These are phyloP conservation scores for Lagenorhynchus albirostris DNA, from an alignment of 2,113 vertebrate species.

Conservation along the genomic window DNA sequence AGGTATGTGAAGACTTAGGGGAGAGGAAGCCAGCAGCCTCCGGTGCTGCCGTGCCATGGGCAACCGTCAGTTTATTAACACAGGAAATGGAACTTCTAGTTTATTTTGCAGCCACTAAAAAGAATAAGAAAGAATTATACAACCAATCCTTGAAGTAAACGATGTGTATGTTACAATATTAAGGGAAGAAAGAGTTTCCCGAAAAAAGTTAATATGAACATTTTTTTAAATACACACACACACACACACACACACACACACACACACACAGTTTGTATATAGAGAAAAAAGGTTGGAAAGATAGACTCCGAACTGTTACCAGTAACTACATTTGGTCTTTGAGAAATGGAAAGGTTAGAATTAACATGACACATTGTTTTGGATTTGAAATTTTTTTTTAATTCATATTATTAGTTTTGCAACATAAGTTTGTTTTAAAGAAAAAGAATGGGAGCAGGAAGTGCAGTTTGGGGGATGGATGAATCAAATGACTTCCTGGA, in stretches of 20 bases:
- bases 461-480: background rate
- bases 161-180: background rate
- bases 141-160: background rate
- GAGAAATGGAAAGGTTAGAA: background rate
- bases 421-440: background rate
- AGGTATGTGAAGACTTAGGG: too few species aligned
- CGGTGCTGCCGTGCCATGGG: rapidly evolving
- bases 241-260: background rate
- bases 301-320: background rate
- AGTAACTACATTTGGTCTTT: background rate
- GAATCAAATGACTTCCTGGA: background rate
- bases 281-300: background rate
- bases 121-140: background rate
- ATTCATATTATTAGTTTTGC: background rate
- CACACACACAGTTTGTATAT: background rate
- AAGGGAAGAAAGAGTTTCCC: background rate
- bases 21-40: background rate
- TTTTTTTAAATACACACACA: background rate
- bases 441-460: background rate
- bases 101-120: background rate
- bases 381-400: background rate
- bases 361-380: background rate
- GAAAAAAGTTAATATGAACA: background rate
- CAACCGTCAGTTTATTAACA: background rate
- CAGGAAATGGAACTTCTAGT: background rate